phyloP scores from a whole-genome alignment of 1,140 invertebrate genomes.

The Drosophila guanche region DNA sequence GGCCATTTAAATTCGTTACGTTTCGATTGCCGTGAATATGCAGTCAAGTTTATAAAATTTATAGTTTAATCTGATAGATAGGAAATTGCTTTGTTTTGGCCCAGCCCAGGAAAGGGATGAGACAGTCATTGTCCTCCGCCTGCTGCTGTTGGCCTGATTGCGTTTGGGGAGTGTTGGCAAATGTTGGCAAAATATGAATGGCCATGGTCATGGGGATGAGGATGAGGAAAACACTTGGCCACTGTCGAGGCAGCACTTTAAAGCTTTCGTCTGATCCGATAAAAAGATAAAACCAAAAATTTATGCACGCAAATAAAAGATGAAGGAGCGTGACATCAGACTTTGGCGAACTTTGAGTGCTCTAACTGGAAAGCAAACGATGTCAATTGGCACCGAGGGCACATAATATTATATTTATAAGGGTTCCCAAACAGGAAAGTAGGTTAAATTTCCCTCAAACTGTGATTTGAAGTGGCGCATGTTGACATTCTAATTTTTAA shows the following conservation, averaged over 20 bases:
- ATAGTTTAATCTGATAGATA: conserved; percentile 82
- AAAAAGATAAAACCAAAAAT: conserved; percentile 62
- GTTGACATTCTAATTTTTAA: no score
- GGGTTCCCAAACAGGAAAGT: no score
- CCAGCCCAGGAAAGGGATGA: conserved; percentile 4
- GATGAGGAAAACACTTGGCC: not conserved
- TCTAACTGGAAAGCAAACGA: not conserved
- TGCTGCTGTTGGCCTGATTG: no score
- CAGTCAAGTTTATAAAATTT: conserved; percentile 81
- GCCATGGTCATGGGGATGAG: no score
- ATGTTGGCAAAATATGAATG: conserved; percentile 52
- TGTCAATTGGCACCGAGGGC: no score
- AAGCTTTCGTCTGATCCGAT: conserved; percentile 55
- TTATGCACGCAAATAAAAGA: conserved; percentile 32
- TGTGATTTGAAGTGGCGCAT: no score
- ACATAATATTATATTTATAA: no score
- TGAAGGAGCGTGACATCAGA: not conserved
- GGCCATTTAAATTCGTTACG: conserved; percentile 81
- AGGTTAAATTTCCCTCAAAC: no score
- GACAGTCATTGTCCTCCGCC: not conserved
- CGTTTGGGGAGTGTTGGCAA: not conserved
- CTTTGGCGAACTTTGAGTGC: conserved; percentile 2
- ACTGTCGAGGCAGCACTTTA: conserved; percentile 53
- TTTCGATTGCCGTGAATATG: conserved; percentile 80
- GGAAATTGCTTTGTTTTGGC: conserved; percentile 79